These are phyloP conservation scores for Nomada flava DNA, from an alignment of 2,888 invertebrate species.

Conservation along the genomic window DNA sequence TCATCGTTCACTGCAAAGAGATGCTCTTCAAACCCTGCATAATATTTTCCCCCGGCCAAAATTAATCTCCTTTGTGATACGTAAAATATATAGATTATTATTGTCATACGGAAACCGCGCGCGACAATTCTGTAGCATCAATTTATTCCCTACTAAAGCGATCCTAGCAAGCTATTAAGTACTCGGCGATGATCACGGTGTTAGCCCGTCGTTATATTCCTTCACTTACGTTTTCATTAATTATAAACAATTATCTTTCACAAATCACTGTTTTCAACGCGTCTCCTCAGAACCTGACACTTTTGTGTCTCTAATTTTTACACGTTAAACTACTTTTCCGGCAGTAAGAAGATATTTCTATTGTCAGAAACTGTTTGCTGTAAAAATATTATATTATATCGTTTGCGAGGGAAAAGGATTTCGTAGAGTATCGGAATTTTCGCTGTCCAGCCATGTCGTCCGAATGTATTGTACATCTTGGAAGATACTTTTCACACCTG, in stretches of 20 bases:
- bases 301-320: background rate
- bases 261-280: background rate
- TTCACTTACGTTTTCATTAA: background rate
- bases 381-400: background rate
- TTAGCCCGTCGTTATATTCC: constrained; percentile 12
- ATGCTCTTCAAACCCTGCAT: background rate
- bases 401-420: background rate
- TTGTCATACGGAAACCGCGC: constrained; percentile 47
- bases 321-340: background rate
- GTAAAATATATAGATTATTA: constrained; percentile 44
- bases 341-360: background rate
- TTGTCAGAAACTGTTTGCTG: background rate
- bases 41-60: constrained; percentile 9
- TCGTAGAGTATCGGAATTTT: constrained; percentile 11
- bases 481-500: constrained; percentile 71
- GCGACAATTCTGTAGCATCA: constrained; percentile 25
- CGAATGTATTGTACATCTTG: constrained; percentile 70
- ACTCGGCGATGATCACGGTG: constrained; percentile 24
- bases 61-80: constrained; percentile 7
- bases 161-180: constrained; percentile 37
- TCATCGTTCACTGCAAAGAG: too few relatives aligned
- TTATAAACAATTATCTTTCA: background rate
- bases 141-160: constrained; percentile 20
- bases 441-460: constrained; percentile 59
- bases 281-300: background rate